Conservation (phyloP, 2,113 vertebrate genomes). For the Fulmarus glacialis region DNA sequence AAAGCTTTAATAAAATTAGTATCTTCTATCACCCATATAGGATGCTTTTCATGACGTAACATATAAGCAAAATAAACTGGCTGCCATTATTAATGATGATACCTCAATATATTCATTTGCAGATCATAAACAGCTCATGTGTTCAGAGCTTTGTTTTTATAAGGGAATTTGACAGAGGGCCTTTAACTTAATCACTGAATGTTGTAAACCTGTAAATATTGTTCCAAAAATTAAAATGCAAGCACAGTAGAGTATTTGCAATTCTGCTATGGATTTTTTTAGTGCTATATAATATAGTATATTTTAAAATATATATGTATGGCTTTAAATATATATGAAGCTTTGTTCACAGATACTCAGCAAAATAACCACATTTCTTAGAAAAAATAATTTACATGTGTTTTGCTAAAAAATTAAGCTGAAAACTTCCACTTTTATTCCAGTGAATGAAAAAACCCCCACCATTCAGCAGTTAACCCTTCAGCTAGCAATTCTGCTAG, state of each 20-base stretch:
- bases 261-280: background rate
- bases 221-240: background rate
- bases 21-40: background rate
- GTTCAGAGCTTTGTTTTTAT: background rate
- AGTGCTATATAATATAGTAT: background rate
- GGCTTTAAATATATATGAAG: background rate
- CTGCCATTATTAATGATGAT: background rate
- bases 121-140: background rate
- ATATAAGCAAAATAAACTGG: conserved; percentile 21
- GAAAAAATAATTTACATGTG: background rate
- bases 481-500: background rate
- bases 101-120: background rate
- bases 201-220: background rate
- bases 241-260: background rate
- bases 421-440: background rate
- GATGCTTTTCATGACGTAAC: background rate
- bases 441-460: background rate
- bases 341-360: background rate
- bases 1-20: conserved; percentile 42
- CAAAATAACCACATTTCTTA: background rate
- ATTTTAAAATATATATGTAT: background rate
- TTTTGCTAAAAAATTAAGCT: background rate
- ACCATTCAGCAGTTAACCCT: background rate
- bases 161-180: background rate
- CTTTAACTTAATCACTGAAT: background rate